Percentiles rank a stretch among this genome's conserved stretches.
Conservation (phyloP, 2,888 invertebrate genomes). For the Dicyrtomina minuta region DNA sequence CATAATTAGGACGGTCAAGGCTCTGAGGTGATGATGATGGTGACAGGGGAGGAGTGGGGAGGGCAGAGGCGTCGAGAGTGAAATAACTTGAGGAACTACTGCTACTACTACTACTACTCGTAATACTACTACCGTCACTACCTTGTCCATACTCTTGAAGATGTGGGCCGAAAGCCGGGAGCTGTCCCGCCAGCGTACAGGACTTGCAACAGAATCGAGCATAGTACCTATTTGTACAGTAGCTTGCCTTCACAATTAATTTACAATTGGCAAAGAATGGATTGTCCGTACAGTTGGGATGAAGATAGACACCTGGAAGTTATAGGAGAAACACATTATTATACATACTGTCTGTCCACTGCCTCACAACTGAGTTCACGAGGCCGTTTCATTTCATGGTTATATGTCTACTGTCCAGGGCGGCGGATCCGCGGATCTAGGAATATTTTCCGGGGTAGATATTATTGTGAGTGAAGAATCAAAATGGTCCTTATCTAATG, state of each 20-base stretch:
- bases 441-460: too few species aligned
- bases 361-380: too few species aligned
- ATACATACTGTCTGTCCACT: too few species aligned
- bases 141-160: slow-evolving; percentile 54
- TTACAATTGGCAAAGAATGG: slow-evolving; percentile 85
- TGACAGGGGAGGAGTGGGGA: slow-evolving; percentile 1
- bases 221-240: slow-evolving; percentile 78
- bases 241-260: slow-evolving; percentile 79
- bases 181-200: slow-evolving; percentile 81
- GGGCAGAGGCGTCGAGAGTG: slow-evolving; percentile 4
- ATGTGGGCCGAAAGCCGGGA: slow-evolving; percentile 62
- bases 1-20: background rate
- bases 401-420: too few species aligned
- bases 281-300: slow-evolving; percentile 81
- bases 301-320: slow-evolving; percentile 70
- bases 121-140: too few species aligned
- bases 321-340: slow-evolving; percentile 46
- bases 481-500: too few species aligned
- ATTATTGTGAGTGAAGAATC: too few species aligned
- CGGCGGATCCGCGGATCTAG: too few species aligned
- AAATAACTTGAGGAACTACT: background rate
- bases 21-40: background rate
- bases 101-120: background rate
- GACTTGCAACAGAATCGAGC: slow-evolving; percentile 88
- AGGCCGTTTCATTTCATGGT: too few species aligned